These are phyloP conservation scores for Leptopilina syphax DNA, from an alignment of 2,888 invertebrate species.

Conservation along the genomic window DNA sequence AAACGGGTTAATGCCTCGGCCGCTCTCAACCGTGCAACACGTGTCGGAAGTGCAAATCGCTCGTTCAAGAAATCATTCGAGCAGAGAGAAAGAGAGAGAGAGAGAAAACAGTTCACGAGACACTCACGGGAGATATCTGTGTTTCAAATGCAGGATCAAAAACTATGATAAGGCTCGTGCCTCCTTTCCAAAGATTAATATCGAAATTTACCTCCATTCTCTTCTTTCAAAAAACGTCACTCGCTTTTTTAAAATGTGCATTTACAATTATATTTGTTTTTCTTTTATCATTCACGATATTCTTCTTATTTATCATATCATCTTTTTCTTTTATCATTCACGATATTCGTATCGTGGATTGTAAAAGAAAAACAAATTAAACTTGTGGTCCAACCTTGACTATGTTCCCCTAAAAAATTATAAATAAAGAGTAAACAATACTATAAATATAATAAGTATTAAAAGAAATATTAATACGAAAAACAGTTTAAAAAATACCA, in stretches of 20 bases:
- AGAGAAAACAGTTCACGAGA: not conserved
- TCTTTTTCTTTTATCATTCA: no score
- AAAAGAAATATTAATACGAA: no score
- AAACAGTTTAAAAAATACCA: no score
- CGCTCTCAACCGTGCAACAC: constrained; percentile 33
- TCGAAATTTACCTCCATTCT: not conserved
- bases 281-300: not conserved
- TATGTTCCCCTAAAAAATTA: no score
- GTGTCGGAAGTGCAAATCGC: constrained; percentile 48
- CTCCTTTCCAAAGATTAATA: not conserved
- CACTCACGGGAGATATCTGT: not conserved
- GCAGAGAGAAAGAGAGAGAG: not conserved
- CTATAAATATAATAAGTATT: no score
- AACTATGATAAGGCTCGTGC: constrained; percentile 11
- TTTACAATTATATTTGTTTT: not conserved
- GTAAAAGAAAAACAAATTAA: no score
- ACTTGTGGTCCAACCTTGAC: no score
- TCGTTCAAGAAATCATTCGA: constrained; percentile 41
- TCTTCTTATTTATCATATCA: no score
- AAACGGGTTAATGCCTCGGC: constrained; percentile 49
- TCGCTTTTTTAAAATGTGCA: not conserved
- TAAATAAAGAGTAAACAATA: no score
- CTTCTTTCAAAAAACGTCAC: not conserved
- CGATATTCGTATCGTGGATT: no score
- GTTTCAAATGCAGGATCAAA: constrained; percentile 6